Evolutionary conservation across 2,888 invertebrate species (phyloP), one percentile per base, ranked within the genome.

Genomic region (Cosmopolites sordidus): DNA sequence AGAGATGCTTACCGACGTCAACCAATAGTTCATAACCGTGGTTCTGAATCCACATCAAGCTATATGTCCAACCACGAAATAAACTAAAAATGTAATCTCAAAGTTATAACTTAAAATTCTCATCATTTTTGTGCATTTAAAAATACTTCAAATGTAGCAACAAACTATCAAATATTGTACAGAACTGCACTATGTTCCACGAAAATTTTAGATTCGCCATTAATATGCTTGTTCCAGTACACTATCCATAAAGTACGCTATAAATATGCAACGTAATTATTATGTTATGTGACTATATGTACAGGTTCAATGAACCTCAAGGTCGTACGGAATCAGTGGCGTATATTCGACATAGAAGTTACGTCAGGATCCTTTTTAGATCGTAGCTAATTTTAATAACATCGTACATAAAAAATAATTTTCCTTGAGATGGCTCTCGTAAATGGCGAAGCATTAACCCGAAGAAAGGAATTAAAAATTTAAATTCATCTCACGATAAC

Each of bases 261-360:
- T 37, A 44, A 50, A 50, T 44, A 50, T 45, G 50, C 44, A 29
- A 38, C 27, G 44, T 14, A 40, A 17, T 37, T 46, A 45, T 41
- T 51, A 46, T 47, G 43, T 42, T 46, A 51, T 51, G 50, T 51
- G 44, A 51, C 46, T 46, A 51, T 51, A 33, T 17, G 22, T 42
- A 14, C 15, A 14, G 33, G 51, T 51, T 51, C 46, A 51, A 22
- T 37, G 51, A 42, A 51, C 51, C 45, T 37, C 51, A 51, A 51
- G 51, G 51, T 51, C 51, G 51, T 40, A 29, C 12, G 45, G 41
- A 46, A 22, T n/a, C 51, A 33, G 51, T 46, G 51, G 46, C 46
- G 46, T 46, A 50, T 30, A 16, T n/a, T 33, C 33, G 11, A 6
- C 33, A 33, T 4, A 11, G 5, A 12, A 9, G 33, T 33, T 33